phyloP scores from a whole-genome alignment of 2,113 vertebrate genomes.

The Dendropsophus ebraccatus region DNA sequence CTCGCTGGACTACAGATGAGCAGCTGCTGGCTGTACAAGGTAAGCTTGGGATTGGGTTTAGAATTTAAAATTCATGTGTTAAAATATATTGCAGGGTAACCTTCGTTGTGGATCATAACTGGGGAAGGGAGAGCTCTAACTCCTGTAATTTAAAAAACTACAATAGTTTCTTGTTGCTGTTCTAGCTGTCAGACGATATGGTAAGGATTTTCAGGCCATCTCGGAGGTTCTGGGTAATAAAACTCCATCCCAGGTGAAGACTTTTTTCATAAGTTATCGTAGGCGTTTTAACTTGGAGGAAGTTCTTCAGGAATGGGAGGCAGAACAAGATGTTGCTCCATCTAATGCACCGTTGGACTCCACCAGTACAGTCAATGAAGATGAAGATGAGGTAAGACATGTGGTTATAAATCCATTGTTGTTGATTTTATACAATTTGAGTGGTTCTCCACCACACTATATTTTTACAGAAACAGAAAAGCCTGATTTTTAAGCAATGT shows the following conservation, averaged over 20 bases:
- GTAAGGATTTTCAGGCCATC: constrained; percentile 86
- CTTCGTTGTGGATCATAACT: neutral
- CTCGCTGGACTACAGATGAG: constrained; percentile 88
- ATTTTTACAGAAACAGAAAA: too few species aligned
- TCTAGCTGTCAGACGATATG: constrained; percentile 85
- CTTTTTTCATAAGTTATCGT: constrained; percentile 89
- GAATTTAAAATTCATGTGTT: neutral
- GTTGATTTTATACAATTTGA: neutral
- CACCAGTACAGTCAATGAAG: constrained; percentile 64
- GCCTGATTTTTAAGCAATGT: too few species aligned
- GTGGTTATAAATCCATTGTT: neutral
- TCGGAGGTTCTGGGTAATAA: constrained; percentile 90
- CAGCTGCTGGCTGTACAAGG: constrained; percentile 82
- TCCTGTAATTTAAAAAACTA: neutral
- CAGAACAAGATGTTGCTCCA: constrained; percentile 79
- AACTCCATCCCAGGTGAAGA: constrained; percentile 86
- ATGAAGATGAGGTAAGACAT: constrained; percentile 78
- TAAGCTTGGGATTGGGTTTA: constrained; percentile 57
- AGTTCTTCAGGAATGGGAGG: constrained; percentile 90
- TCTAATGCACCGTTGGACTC: constrained; percentile 62
- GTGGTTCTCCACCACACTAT: too few species aligned
- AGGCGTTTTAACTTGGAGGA: constrained; percentile 90
- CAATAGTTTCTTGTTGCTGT: neutral
- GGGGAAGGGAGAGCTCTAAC: neutral
- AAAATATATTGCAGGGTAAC: neutral